A percentile compares a stretch with the other conserved stretches of the same genome.
Conservation (phyloP, 2,888 invertebrate genomes). For the Aphidius colemani region DNA sequence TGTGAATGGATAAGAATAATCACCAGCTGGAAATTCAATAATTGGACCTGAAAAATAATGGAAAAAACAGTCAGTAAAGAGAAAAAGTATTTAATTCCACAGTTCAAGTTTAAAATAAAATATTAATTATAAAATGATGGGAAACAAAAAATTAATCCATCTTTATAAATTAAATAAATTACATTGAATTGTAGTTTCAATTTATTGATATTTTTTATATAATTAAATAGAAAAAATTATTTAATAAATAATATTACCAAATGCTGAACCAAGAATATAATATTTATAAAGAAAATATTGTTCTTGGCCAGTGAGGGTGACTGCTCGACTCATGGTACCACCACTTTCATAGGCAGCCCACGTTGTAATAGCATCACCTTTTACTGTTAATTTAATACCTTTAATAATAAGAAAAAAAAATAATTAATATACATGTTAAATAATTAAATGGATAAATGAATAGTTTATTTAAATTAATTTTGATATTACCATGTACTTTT, state of each 20-base stretch:
- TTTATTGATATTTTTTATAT: no score
- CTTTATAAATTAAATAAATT: not conserved
- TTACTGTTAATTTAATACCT: slow-evolving; percentile 75
- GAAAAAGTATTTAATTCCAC: not conserved
- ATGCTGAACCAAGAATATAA: slow-evolving; percentile 73
- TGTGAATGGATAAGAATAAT: slow-evolving; percentile 77
- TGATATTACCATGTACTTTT: slow-evolving; percentile 68
- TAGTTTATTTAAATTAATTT: not conserved
- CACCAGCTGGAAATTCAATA: slow-evolving; percentile 73
- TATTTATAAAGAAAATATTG: slow-evolving; percentile 79
- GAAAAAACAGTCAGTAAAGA: not conserved
- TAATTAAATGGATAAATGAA: not conserved
- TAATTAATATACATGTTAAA: not conserved
- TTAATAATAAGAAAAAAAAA: slow-evolving; percentile 27
- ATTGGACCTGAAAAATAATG: slow-evolving; percentile 62
- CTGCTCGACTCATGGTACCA: slow-evolving; percentile 70
- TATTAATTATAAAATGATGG: not conserved
- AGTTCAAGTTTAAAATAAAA: no score
- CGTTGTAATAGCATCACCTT: slow-evolving; percentile 75
- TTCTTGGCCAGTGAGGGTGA: slow-evolving; percentile 70
- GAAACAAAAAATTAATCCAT: not conserved
- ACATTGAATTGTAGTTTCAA: not conserved
- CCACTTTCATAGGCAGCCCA: slow-evolving; percentile 70
- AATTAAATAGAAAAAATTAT: no score
- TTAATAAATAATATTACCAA: slow-evolving; percentile 59